Evolutionary conservation across 2,888 invertebrate genomes (phyloP).

Genomic region (Lypha dubia): DNA sequence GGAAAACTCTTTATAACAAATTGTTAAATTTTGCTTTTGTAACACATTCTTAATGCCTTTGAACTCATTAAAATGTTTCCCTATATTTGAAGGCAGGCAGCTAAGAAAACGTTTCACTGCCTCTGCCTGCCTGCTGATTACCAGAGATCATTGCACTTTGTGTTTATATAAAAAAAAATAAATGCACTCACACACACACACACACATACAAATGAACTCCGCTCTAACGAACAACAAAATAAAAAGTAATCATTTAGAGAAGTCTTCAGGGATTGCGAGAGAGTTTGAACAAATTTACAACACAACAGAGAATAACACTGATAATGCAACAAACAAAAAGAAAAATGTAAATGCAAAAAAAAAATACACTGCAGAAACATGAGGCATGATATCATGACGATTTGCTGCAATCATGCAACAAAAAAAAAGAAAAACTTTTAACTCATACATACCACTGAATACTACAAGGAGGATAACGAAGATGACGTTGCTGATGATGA

Average conservation of each 20-base stretch:
- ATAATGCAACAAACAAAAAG: slow-evolving; percentile 30
- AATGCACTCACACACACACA: neutral
- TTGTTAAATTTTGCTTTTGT: slow-evolving; percentile 7
- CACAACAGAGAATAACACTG: slow-evolving; percentile 33
- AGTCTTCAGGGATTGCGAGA: slow-evolving; percentile 11
- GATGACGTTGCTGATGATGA: slow-evolving; percentile 36
- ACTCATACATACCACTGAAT: neutral
- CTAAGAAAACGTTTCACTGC: slow-evolving; percentile 31
- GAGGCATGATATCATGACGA: slow-evolving; percentile 44
- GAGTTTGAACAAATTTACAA: slow-evolving; percentile 16
- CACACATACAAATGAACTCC: slow-evolving; percentile 6
- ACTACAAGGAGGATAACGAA: slow-evolving; percentile 33
- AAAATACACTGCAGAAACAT: slow-evolving; percentile 18
- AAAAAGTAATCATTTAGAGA: neutral
- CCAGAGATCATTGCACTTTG: slow-evolving; percentile 75
- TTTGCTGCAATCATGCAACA: slow-evolving; percentile 33
- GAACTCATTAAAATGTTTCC: slow-evolving; percentile 54
- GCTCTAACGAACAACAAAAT: neutral
- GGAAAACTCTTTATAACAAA: neutral
- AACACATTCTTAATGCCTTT: slow-evolving; percentile 40
- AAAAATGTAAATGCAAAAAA: slow-evolving; percentile 31
- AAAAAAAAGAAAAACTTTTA: neutral
- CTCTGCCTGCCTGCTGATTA: slow-evolving; percentile 61
- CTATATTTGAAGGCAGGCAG: slow-evolving; percentile 47
- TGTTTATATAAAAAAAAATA: neutral